Base-by-base conservation (phyloP, 2,113 vertebrate genomes). In the Chaetodon auriga region DNA sequence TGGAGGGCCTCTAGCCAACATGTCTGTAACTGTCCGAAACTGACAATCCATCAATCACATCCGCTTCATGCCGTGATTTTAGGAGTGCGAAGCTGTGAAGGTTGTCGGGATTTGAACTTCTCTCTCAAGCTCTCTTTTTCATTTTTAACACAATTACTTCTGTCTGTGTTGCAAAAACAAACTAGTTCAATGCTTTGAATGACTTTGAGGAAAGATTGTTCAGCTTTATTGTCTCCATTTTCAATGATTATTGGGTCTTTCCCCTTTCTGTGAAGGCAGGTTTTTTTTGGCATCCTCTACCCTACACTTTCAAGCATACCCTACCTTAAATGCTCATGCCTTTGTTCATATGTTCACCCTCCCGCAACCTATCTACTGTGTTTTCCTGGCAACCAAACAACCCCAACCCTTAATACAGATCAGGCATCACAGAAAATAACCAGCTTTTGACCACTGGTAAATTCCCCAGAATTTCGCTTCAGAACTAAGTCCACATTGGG, bases 321-420 rank as follows among this genome's bases (percentile, higher is more conserved):
- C 4, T n/a, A 35, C 5, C 18, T 9, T 49, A 36, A 36, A 36
- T n/a, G 9, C 15, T 21, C 10, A 48, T 38, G 19, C 8, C 0
- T 36, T 54, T 54, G 7, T 21, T 19, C 30, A 7, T 38, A 8
- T 18, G 11, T 68, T 41, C 43, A 48, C 18, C 15, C 2, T 35
- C 4, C 2, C 7, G 55, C 35, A 68, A 63, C 45, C 14, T 60
- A 58, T 58, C 45, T 11, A 0, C 1, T 23, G 19, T 72, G 38
- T 38, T 82, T 75, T 38, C 30, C 18, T 76, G 18, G 12, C 43
- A 58, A 23, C 48, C 19, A 68, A 61, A 60, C 41, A 51, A 69
- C 72, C 81, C 16, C n/a, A 54, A 78, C 36, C 61, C 35, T 63
- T 75, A 80, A 38, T 55, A 54, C 55, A 74, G n/a, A 76, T 45